Conservation (phyloP, 2,888 invertebrate species). For the Euplexia lucipara region DNA sequence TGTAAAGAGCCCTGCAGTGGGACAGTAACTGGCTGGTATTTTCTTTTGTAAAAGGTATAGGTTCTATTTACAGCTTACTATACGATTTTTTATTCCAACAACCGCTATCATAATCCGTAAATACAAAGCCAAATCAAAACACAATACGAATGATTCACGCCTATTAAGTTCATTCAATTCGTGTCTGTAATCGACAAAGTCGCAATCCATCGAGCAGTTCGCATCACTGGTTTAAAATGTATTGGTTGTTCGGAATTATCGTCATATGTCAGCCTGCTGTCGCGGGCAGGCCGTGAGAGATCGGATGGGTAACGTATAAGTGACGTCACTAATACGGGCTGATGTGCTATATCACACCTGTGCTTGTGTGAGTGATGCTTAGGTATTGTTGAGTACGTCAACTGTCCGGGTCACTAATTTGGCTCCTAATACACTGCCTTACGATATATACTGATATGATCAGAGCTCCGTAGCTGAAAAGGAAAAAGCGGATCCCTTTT, state of each 20-base stretch:
- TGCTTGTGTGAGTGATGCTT: conserved; percentile 10
- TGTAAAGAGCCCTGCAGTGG: no score
- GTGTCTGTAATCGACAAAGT: conserved; percentile 82
- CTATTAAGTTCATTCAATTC: conserved; percentile 79
- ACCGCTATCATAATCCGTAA: conserved; percentile 27
- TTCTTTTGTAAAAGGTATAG: no score
- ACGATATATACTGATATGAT: no score
- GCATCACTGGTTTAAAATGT: conserved; percentile 84
- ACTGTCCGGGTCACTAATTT: background rate
- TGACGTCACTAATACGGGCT: conserved; percentile 72
- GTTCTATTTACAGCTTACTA: no score
- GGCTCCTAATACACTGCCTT: background rate
- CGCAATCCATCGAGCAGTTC: conserved; percentile 74
- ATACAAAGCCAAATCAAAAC: conserved; percentile 61
- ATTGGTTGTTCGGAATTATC: conserved; percentile 77
- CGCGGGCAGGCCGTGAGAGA: conserved; percentile 70
- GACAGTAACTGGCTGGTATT: no score
- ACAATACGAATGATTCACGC: conserved; percentile 77
- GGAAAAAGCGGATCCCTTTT: no score
- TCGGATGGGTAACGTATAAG: conserved; percentile 55
- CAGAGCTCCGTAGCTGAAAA: no score
- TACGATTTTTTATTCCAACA: no score
- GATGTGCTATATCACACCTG: conserved; percentile 58
- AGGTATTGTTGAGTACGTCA: conserved; percentile 8
- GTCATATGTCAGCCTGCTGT: conserved; percentile 75